A percentile compares a stretch with the other conserved stretches of the same genome.
These are phyloP conservation scores for Oscheius sp. DNA, from an alignment of 2,888 invertebrate species.

Conservation along the genomic window DNA sequence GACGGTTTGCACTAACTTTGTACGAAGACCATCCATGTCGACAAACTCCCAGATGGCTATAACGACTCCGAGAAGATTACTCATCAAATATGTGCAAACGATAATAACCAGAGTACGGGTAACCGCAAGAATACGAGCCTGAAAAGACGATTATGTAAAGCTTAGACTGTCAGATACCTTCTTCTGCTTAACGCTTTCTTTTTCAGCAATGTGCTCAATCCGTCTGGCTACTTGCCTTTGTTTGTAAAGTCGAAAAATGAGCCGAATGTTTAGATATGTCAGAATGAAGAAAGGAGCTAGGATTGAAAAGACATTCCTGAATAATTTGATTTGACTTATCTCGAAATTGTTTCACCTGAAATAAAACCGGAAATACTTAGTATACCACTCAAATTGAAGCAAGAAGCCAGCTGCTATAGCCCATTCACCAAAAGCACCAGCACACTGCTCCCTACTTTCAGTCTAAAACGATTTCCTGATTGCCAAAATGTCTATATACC, in stretches of 20 bases:
- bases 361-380: slow-evolving; percentile 51
- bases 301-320: slow-evolving; percentile 57
- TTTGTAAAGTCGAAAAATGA: slow-evolving; percentile 35
- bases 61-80: slow-evolving; percentile 52
- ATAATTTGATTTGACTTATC: neutral
- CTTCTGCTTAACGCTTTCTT: slow-evolving; percentile 58
- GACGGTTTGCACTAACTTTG: slow-evolving; percentile 31
- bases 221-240: slow-evolving; percentile 11
- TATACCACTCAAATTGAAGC: slow-evolving; percentile 40
- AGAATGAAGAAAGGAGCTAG: slow-evolving; percentile 62
- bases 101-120: slow-evolving; percentile 60
- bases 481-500: slow-evolving; percentile 42
- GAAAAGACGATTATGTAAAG: neutral
- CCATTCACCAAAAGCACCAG: slow-evolving; percentile 51
- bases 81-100: slow-evolving; percentile 60
- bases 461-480: slow-evolving; percentile 37
- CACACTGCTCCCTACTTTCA: slow-evolving; percentile 41
- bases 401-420: slow-evolving; percentile 39
- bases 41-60: slow-evolving; percentile 59
- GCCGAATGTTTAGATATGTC: slow-evolving; percentile 49
- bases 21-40: slow-evolving; percentile 40
- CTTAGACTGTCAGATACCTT: slow-evolving; percentile 37
- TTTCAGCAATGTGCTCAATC: slow-evolving; percentile 42
- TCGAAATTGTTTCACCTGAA: slow-evolving; percentile 39
- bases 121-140: slow-evolving; percentile 59